phyloP scores from a whole-genome alignment of 1,140 invertebrate species.

The Drosophila nigrodunni region DNA sequence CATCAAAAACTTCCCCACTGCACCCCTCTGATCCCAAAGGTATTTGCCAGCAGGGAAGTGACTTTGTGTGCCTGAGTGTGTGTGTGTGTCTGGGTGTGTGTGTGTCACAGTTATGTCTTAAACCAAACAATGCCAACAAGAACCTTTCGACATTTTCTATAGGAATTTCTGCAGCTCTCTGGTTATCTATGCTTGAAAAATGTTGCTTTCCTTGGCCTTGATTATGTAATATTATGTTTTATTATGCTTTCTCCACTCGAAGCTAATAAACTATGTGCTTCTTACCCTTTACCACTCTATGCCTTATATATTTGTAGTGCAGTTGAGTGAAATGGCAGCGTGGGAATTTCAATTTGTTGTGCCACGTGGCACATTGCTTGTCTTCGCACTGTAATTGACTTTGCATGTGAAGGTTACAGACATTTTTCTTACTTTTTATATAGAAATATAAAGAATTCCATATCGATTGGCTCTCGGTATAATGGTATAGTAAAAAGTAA shows the following conservation, averaged over 20 bases:
- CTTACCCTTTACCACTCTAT: neutral
- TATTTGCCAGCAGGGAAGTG: conserved; percentile 8
- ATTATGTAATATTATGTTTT: conserved; percentile 55
- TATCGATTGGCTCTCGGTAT: conserved; percentile 53
- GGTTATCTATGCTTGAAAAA: neutral
- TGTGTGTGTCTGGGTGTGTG: neutral
- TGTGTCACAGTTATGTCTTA: conserved; percentile 46
- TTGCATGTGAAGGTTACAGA: conserved; percentile 38
- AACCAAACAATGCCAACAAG: conserved; percentile 70
- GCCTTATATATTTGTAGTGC: conserved; percentile 8
- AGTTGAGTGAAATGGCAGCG: conserved; percentile 40
- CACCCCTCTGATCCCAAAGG: neutral
- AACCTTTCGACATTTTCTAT: conserved; percentile 58
- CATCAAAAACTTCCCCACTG: neutral
- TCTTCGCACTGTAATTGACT: conserved; percentile 46
- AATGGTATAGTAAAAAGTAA: neutral
- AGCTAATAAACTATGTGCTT: conserved; percentile 36
- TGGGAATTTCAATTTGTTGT: conserved; percentile 69
- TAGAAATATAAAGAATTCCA: conserved; percentile 2
- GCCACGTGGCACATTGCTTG: conserved; percentile 44
- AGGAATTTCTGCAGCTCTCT: conserved; percentile 2
- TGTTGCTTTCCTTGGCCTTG: conserved; percentile 21
- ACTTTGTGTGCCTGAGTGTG: neutral
- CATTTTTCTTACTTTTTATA: neutral
- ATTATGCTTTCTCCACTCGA: conserved; percentile 21